phyloP scores from a whole-genome alignment of 1,140 invertebrate genomes.

The Lordiphosa mommai region DNA sequence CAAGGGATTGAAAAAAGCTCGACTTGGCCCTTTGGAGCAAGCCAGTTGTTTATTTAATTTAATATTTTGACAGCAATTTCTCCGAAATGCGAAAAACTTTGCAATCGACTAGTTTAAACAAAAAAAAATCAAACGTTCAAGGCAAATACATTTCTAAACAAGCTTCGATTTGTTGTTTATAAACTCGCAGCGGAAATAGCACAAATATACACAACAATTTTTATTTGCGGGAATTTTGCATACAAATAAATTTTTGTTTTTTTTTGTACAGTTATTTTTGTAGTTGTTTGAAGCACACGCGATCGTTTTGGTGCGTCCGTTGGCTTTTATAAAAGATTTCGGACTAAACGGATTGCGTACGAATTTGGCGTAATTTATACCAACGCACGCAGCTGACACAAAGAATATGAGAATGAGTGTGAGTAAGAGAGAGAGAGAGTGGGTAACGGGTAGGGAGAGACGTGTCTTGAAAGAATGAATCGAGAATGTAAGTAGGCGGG shows the following conservation, averaged over 20 bases:
- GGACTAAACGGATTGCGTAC: slow-evolving; percentile 66
- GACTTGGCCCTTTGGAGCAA: no score
- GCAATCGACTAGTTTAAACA: no score
- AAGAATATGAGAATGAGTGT: slow-evolving; percentile 1
- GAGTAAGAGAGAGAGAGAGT: slow-evolving; percentile 4
- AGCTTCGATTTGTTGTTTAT: slow-evolving; percentile 43
- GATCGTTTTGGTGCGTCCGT: slow-evolving; percentile 31
- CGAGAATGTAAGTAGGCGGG: no score
- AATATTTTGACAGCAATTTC: neutral
- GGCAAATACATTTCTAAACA: slow-evolving; percentile 10
- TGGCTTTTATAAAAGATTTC: slow-evolving; percentile 46
- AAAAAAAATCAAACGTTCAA: slow-evolving; percentile 3
- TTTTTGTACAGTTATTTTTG: slow-evolving; percentile 33
- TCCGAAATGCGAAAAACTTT: slow-evolving; percentile 13
- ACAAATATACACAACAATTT: slow-evolving; percentile 11
- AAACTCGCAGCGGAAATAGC: slow-evolving; percentile 49
- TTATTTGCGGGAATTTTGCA: slow-evolving; percentile 36
- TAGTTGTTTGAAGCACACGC: slow-evolving; percentile 15
- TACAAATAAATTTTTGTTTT: slow-evolving; percentile 36
- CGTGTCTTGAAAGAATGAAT: slow-evolving; percentile 1
- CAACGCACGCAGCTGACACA: slow-evolving; percentile 44
- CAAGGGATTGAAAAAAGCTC: no score
- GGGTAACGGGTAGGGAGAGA: neutral
- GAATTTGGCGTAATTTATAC: slow-evolving; percentile 69
- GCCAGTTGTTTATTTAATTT: no score